Evolutionary conservation across 2,888 invertebrate species (phyloP), one percentile per base, ranked within the genome.

Genomic region (Agapostemon virescens): DNA sequence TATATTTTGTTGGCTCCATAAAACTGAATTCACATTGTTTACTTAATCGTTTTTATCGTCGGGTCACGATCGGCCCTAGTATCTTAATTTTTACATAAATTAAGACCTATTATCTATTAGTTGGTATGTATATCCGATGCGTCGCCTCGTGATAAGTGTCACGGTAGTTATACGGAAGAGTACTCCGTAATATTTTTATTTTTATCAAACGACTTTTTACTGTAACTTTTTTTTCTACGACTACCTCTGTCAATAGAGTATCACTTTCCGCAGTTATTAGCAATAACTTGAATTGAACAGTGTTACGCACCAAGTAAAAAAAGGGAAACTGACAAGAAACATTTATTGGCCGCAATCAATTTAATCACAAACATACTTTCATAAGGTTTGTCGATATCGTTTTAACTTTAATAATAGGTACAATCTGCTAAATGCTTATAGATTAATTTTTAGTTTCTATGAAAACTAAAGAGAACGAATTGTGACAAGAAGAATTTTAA

Each of bases 121-220:
- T 78, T 86, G 82, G 75, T 85, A 85, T 74, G 75, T 85, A 85
- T 74, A 84, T 88, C 79, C 80, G 83, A 87, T 86, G 88, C 86
- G 79, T 88, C 85, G 83, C 86, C 83, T 88, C 87, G 86, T 86
- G 89, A 88, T 86, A 84, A 86, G 86, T 77, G 81, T 84, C 84
- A 85, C 83, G 86, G 86, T 89, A 88, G 86, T 89, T 89, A 89
- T 89, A 87, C 85, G 87, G 89, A 89, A 88, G 90, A 90, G 89
- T 85, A 82, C 79, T 77, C 45, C 71, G 71, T 74, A 63, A 52
- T 71, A 58, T 77, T 67, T n/a, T 64, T 58, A 42, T 74, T 58
- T 64, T n/a, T 11, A 75, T 63, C n/a, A 13, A 36, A 23, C n/a
- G 20, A 67, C 58, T 76, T 67, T 58, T 26, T 45, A 33, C 26